phyloP scores from a whole-genome alignment of 2,113 vertebrate species.

The Tragelaphus buxtoni region DNA sequence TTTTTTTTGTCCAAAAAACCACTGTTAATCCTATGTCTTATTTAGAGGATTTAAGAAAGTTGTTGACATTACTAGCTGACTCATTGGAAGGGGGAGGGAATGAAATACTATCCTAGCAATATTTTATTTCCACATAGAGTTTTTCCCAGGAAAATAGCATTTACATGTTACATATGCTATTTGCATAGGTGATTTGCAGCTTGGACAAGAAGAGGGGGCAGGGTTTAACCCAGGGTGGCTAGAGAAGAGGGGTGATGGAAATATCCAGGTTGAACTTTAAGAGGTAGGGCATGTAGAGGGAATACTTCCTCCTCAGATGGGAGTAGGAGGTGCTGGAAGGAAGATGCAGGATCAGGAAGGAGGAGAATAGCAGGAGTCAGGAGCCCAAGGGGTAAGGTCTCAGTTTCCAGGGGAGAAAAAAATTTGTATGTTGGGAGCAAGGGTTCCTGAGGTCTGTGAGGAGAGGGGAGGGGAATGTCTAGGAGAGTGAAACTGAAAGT shows the following conservation, averaged over 20 bases:
- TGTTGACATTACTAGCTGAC: not conserved
- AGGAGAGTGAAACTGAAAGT: not conserved
- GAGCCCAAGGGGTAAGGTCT: not conserved
- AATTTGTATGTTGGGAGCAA: not conserved
- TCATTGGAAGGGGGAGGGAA: not conserved
- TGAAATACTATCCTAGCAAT: not conserved
- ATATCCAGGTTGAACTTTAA: not conserved
- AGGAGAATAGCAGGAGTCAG: not conserved
- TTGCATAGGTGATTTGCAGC: not conserved
- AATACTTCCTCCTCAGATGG: not conserved
- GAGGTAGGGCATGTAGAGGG: not conserved
- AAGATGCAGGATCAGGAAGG: not conserved
- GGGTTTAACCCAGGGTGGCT: not conserved
- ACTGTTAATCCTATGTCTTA: not conserved
- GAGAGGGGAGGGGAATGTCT: not conserved
- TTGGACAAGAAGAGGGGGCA: not conserved
- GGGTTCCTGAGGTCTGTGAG: not conserved
- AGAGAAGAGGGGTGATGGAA: not conserved
- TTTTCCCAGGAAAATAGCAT: not conserved
- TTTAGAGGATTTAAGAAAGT: not conserved
- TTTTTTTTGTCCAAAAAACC: not conserved
- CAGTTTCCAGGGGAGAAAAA: not conserved
- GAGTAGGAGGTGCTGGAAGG: not conserved
- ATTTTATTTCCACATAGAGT: not conserved
- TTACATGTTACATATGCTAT: not conserved